phyloP scores from a whole-genome alignment of 2,888 invertebrate species.

The Geotrupes spiniger region DNA sequence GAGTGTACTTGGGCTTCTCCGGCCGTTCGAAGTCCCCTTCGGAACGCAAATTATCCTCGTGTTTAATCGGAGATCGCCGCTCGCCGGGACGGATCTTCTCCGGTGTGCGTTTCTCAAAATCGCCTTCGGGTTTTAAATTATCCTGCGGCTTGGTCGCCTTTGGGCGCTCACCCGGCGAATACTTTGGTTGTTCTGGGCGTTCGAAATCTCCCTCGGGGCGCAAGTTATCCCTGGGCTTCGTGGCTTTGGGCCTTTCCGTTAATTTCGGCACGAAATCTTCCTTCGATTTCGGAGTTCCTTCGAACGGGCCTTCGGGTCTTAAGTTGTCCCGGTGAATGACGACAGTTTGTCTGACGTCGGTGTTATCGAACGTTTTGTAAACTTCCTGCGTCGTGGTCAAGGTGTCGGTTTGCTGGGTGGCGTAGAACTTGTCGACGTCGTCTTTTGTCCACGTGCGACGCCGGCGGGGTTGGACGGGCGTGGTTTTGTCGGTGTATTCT shows the following conservation, averaged over 20 bases:
- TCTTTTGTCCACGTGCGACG: constrained; percentile 71
- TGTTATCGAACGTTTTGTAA: constrained; percentile 61
- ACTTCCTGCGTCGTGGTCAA: constrained; percentile 68
- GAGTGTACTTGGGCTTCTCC: constrained; percentile 48
- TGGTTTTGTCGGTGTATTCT: constrained; percentile 61
- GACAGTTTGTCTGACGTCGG: constrained; percentile 52
- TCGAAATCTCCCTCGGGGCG: constrained; percentile 52
- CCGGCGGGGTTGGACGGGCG: constrained; percentile 57
- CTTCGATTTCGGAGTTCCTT: constrained; percentile 49
- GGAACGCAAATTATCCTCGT: constrained; percentile 54
- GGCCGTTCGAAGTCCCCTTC: constrained; percentile 57
- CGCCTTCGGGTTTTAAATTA: constrained; percentile 48
- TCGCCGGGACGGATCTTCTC: constrained; percentile 47
- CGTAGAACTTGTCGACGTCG: constrained; percentile 68
- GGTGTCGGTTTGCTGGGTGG: constrained; percentile 56
- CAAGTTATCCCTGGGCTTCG: constrained; percentile 51
- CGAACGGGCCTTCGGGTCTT: constrained; percentile 53
- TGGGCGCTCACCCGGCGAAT: constrained; percentile 41
- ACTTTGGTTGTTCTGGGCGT: constrained; percentile 42
- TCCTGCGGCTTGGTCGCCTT: constrained; percentile 42
- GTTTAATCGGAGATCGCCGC: constrained; percentile 45
- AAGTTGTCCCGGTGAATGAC: constrained; percentile 52
- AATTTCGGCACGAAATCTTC: constrained; percentile 49
- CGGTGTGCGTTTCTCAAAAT: constrained; percentile 46
- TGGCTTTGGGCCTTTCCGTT: constrained; percentile 45